Percentiles rank a stretch among this genome's conserved stretches.
Conservation (phyloP, 2,888 invertebrate genomes). For the Dichetophora obliterata region DNA sequence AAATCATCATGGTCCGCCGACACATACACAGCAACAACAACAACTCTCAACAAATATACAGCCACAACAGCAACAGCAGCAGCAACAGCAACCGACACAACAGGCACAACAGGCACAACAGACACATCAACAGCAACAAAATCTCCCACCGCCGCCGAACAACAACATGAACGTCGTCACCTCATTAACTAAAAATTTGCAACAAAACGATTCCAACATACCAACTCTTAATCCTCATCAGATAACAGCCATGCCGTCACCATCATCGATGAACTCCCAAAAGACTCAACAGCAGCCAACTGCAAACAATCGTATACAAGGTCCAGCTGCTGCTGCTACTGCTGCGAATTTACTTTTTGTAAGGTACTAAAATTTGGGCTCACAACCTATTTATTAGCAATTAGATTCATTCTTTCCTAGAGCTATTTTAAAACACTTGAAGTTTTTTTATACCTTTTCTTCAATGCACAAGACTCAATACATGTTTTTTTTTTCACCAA, state of each 20-base stretch:
- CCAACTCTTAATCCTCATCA: constrained; percentile 31
- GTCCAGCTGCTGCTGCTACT: constrained; percentile 57
- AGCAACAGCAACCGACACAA: constrained; percentile 12
- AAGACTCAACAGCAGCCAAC: constrained; percentile 49
- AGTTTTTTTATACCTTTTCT: background rate
- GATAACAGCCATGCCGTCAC: constrained; percentile 20
- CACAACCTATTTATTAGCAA: background rate
- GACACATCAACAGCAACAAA: constrained; percentile 40
- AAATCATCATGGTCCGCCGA: constrained; percentile 47
- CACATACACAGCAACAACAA: constrained; percentile 47
- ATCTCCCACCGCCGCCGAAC: constrained; percentile 41
- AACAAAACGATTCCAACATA: constrained; percentile 34
- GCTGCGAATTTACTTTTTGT: constrained; percentile 67
- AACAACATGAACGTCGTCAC: constrained; percentile 37
- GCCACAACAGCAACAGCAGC: no score
- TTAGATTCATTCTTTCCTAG: background rate
- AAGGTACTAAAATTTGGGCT: constrained; percentile 62
- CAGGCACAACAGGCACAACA: constrained; percentile 8
- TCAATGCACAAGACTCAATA: background rate
- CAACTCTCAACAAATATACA: constrained; percentile 28
- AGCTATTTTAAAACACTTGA: background rate
- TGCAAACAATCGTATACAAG: constrained; percentile 60
- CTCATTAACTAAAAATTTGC: constrained; percentile 29
- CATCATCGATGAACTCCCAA: constrained; percentile 3
- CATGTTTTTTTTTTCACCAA: background rate